Evolutionary conservation across 1,140 invertebrate genomes (phyloP), one percentile per base, ranked within the genome.

Genomic region (Drosophila nebulosa): DNA sequence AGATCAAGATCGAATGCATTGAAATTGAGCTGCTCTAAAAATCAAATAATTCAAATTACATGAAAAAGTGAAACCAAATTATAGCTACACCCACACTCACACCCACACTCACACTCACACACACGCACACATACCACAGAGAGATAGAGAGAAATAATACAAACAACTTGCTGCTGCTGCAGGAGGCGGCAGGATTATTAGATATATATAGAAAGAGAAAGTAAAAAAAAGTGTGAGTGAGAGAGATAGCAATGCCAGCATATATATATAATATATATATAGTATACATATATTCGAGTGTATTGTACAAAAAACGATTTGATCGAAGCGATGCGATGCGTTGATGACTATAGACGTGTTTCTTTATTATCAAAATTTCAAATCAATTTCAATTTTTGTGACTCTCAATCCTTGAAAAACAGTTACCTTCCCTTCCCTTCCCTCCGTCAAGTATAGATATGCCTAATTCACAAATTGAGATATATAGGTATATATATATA

Each of bases 41-140:
- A 69, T 64, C 61, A 75, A 86, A 75, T 75, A 74, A 78, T 74
- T 62, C 76, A n/a, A n/a, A n/a, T 67, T 58, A 76, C 64, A 73
- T 51, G 36, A 72, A 68, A 57, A 79, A 51, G 39, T 55, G 7
- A 46, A 69, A 77, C 68, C 65, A 68, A 85, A 69, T 74, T 74
- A 85, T 77, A 85, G 63, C 80, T 77, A 84, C 76, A 80, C 66
- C 66, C 30, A 66, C 39, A 71, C 50, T 66, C 46, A 71, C 39
- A 65, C 39, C 53, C 24, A 77, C 60, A 73, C 1, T 18, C 14
- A 42, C 32, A 59, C 12, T 3, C 52, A 67, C 53, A 64, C 39
- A 57, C 14, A 76, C 59, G n/a, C n/a, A n/a, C n/a, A n/a, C n/a
- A n/a, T n/a, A n/a, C n/a, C 12, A 73, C n/a, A 39, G 1, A 10